Evolutionary conservation across 2,797 vertebrate genomes (phyloP).

Genomic region (Sebastes minor): DNA sequence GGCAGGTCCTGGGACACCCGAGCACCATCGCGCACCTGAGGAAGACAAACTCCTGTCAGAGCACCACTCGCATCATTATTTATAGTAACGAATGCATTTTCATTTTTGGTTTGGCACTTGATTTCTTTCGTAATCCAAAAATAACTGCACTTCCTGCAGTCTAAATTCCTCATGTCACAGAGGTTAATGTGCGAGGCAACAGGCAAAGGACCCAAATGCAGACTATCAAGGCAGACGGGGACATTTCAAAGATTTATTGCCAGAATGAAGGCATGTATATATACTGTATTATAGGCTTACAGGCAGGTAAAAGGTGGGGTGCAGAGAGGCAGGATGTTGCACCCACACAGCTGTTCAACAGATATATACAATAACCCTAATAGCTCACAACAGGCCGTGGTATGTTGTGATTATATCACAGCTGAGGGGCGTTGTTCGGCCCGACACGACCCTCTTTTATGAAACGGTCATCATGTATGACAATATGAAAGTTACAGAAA

Average conservation of each 20-base stretch:
- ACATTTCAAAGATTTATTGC: too few species aligned
- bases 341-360: not conserved
- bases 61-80: not conserved
- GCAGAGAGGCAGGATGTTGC: not conserved
- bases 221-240: too few species aligned
- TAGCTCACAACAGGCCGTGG: too few species aligned
- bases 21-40: constrained; percentile 60
- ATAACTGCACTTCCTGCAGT: not conserved
- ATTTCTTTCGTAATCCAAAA: not conserved
- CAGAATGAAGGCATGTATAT: not conserved
- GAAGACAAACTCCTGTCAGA: not conserved
- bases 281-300: not conserved
- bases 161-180: not conserved
- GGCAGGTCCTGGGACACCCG: constrained; percentile 32
- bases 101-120: not conserved
- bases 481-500: not conserved
- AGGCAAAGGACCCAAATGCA: not conserved
- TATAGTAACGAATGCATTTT: not conserved
- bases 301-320: not conserved
- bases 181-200: not conserved
- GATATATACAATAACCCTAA: not conserved
- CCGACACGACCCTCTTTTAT: too few species aligned
- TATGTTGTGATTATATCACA: too few species aligned
- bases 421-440: too few species aligned
- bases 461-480: not conserved